Evolutionary conservation across 2,888 invertebrate genomes (phyloP).

Genomic region (Boloria euphrosyne): DNA sequence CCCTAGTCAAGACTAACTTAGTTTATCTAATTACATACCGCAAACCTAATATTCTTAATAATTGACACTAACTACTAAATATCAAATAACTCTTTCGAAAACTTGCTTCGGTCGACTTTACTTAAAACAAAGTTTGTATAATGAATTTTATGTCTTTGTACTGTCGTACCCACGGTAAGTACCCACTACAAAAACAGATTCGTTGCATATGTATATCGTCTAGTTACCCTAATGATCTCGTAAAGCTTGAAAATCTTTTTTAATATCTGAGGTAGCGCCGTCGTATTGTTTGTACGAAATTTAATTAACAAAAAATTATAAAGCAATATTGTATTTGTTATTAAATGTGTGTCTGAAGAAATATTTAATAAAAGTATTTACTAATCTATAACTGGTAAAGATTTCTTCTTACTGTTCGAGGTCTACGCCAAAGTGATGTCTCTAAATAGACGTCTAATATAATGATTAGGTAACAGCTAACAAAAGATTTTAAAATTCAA

Average conservation of each 20-base stretch:
- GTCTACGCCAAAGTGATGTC: too few relatives aligned
- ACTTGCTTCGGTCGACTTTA: neutral
- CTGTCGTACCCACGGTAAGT: constrained; percentile 13
- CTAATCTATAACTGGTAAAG: too few relatives aligned
- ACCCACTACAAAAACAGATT: constrained; percentile 29
- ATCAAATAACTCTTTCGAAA: constrained; percentile 1
- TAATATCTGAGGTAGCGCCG: constrained; percentile 33
- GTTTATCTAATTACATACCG: constrained; percentile 15
- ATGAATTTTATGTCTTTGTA: constrained; percentile 12
- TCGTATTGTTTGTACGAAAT: constrained; percentile 30
- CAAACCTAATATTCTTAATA: constrained; percentile 15
- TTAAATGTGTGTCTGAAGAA: too few relatives aligned
- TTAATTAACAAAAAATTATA: neutral
- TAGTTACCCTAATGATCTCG: constrained; percentile 48
- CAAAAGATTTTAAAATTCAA: too few relatives aligned
- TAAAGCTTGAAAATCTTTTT: constrained; percentile 42
- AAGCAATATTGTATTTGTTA: too few relatives aligned
- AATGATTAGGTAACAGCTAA: too few relatives aligned
- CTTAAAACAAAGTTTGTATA: neutral
- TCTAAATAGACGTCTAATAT: too few relatives aligned
- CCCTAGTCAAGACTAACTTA: constrained; percentile 27
- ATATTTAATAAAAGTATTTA: too few relatives aligned
- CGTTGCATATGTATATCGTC: constrained; percentile 47
- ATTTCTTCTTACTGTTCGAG: too few relatives aligned
- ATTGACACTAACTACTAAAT: constrained; percentile 2